Evolutionary conservation across 2,113 vertebrate species (phyloP).

Genomic region (Channa maculata): DNA sequence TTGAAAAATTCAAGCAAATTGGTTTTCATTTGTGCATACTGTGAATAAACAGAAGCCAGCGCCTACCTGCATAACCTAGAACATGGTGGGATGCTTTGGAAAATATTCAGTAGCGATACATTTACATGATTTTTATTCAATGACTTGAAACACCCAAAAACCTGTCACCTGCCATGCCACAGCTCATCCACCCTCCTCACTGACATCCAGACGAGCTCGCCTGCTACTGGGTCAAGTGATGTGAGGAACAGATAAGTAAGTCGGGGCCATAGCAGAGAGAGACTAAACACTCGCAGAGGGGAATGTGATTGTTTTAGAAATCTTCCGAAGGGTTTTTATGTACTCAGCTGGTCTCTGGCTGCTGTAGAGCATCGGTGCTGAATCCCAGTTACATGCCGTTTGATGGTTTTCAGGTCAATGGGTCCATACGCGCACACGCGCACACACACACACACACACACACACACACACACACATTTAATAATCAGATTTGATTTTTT

Average conservation of each 20-base stretch:
- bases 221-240: slow-evolving; percentile 90
- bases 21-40: no score
- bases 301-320: slow-evolving; percentile 95
- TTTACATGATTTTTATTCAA: slow-evolving; percentile 35
- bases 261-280: slow-evolving; percentile 84
- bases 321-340: slow-evolving; percentile 89
- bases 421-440: slow-evolving; percentile 22
- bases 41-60: no score
- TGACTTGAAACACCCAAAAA: slow-evolving; percentile 29
- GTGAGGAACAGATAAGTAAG: slow-evolving; percentile 92
- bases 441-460: no score
- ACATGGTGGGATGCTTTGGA: slow-evolving; percentile 24
- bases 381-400: slow-evolving; percentile 89
- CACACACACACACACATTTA: no score
- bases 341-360: slow-evolving; percentile 90
- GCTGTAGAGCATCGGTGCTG: slow-evolving; percentile 69
- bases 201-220: slow-evolving; percentile 84
- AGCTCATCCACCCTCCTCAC: not conserved
- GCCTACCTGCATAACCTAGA: not conserved
- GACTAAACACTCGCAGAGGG: slow-evolving; percentile 96
- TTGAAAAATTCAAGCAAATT: no score
- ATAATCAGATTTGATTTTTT: no score
- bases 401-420: slow-evolving; percentile 85
- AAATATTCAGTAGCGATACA: slow-evolving; percentile 29
- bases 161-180: not conserved